Evolutionary conservation across 2,113 vertebrate species (phyloP), one percentile per base, ranked within the genome.

Genomic region (Pionites leucogaster): DNA sequence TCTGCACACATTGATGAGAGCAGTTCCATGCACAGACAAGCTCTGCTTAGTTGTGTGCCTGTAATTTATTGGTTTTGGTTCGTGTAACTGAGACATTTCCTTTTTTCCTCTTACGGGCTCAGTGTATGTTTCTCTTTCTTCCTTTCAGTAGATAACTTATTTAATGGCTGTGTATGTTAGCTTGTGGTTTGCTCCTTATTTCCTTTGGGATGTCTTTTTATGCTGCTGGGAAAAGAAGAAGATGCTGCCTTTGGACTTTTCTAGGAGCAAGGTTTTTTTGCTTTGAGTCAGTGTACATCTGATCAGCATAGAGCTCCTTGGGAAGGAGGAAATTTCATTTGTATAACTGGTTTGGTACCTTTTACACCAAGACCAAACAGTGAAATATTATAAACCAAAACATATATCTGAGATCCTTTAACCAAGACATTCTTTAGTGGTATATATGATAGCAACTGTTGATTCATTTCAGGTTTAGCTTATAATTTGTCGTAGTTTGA

Each of bases 401-500:
- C 13, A 35, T 7, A 3, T 46, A 17, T 27, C 14, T 19, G 25
- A 70, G 24, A 65, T 3, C 18, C 42, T 74, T 69, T 69, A 49
- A 63, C 37, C 19, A 27, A 88, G 37, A 39, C 11, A 19, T 57
- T 70, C 41, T 63, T 31, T 53, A n/a, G 24, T 59, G 35, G 14
- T 72, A 3, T 19, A 13, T 52, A 11, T 76, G 77, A 70, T 31
- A 81, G 15, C 37, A 65, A 17, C 33, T 71, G n/a, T 63, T 55
- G 55, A 75, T 78, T 92, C 22, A 22, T 78, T 83, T 64, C 42
- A 71, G 19, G 90, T 95, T 57, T 72, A 69, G 15, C 13, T 28
- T 82, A 1, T 47, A 64, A 76, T 31, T 69, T 6, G 0, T 50
- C 24, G 29, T 80, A 0, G 0, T 74, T 78, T 71, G 52, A 28